Percentiles rank a stretch among this genome's conserved stretches.
These are phyloP conservation scores for Meandrusa payeni DNA, from an alignment of 2,888 invertebrate genomes.

Conservation along the genomic window DNA sequence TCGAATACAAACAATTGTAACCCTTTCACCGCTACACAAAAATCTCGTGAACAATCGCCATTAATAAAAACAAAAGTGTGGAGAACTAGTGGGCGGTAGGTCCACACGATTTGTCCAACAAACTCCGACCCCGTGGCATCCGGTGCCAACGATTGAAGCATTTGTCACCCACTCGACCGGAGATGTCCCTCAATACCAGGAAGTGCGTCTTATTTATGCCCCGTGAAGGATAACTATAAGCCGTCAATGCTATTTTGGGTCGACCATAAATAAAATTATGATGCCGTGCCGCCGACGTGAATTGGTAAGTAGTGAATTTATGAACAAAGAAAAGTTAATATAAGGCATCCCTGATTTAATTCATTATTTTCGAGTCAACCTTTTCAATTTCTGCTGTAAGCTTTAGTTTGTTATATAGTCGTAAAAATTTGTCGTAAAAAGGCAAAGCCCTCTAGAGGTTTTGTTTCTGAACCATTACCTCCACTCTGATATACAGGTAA, in stretches of 20 bases:
- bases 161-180: slow-evolving; percentile 53
- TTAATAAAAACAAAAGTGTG: slow-evolving; percentile 5
- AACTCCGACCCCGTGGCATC: slow-evolving; percentile 45
- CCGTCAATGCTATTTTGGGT: slow-evolving; percentile 11
- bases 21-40: no score
- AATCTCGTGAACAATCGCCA: not conserved
- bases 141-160: slow-evolving; percentile 60
- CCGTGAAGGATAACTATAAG: slow-evolving; percentile 18
- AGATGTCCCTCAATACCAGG: slow-evolving; percentile 32
- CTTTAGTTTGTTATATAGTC: no score
- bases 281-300: slow-evolving; percentile 12
- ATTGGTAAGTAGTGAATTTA: no score
- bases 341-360: no score
- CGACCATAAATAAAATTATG: slow-evolving; percentile 6
- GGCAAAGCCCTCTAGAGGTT: no score
- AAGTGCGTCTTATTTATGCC: slow-evolving; percentile 25
- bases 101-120: slow-evolving; percentile 50
- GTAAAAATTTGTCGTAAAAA: no score
- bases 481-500: no score
- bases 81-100: slow-evolving; percentile 21
- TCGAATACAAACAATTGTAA: no score
- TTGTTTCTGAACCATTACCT: no score
- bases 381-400: no score
- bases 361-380: no score
- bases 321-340: no score